These are phyloP conservation scores for Eupithecia inturbata DNA, from an alignment of 2,888 invertebrate species.

Conservation along the genomic window DNA sequence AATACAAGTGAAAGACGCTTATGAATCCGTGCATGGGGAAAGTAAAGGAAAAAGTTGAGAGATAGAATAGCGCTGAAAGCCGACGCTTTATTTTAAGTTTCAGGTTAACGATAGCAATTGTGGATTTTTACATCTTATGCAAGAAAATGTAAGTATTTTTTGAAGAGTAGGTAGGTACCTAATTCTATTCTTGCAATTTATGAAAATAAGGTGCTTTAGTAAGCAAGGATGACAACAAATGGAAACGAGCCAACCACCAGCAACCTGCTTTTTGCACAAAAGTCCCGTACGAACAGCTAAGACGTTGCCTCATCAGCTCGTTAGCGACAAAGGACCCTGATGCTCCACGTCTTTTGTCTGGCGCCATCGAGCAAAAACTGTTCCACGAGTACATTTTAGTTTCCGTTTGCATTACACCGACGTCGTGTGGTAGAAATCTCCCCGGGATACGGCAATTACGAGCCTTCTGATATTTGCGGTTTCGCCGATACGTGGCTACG, in stretches of 20 bases:
- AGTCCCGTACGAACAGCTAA: slow-evolving; percentile 20
- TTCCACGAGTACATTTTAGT: slow-evolving; percentile 42
- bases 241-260: neutral
- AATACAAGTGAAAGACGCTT: neutral
- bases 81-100: neutral
- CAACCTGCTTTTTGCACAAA: slow-evolving; percentile 24
- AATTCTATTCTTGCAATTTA: neutral
- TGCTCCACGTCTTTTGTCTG: slow-evolving; percentile 59
- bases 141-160: no score
- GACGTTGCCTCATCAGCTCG: slow-evolving; percentile 59
- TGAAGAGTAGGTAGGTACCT: no score
- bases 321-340: slow-evolving; percentile 67
- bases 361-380: slow-evolving; percentile 58
- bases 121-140: no score
- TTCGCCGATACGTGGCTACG: slow-evolving; percentile 33
- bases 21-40: neutral
- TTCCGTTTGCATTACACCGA: slow-evolving; percentile 42
- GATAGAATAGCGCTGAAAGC: neutral
- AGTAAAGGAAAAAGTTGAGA: no score
- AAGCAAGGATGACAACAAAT: neutral
- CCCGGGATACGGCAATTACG: slow-evolving; percentile 48
- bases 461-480: slow-evolving; percentile 46
- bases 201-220: neutral
- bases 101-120: no score
- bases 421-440: slow-evolving; percentile 40